These are phyloP conservation scores for Diadumene lineata DNA, from an alignment of 92 coral and sea anemone genomes.

Conservation along the genomic window DNA sequence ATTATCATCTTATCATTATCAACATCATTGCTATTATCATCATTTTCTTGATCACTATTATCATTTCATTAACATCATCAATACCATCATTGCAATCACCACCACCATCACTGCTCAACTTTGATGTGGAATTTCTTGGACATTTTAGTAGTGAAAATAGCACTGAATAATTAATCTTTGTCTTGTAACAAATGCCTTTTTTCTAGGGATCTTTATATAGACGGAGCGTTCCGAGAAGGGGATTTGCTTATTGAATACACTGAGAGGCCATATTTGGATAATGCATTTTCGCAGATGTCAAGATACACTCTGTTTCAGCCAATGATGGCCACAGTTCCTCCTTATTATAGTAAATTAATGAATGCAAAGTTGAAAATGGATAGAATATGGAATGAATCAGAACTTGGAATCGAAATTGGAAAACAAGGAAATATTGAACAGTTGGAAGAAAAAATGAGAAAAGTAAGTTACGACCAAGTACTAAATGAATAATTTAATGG, in stretches of 20 bases:
- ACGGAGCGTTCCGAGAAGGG: constrained; percentile 74
- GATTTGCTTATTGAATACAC: constrained; percentile 66
- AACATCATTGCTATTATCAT: too few relatives aligned
- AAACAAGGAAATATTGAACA: constrained; percentile 39
- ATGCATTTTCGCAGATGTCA: constrained; percentile 66
- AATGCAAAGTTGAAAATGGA: constrained; percentile 70
- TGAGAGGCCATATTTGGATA: constrained; percentile 58
- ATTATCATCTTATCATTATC: too few relatives aligned
- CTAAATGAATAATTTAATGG: background rate
- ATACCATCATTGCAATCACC: too few relatives aligned
- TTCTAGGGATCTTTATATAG: constrained; percentile 59
- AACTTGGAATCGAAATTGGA: constrained; percentile 17
- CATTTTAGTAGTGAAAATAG: too few relatives aligned
- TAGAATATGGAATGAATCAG: constrained; percentile 63
- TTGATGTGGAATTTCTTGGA: too few relatives aligned
- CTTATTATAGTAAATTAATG: constrained; percentile 60
- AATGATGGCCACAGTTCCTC: constrained; percentile 72
- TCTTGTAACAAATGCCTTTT: too few relatives aligned
- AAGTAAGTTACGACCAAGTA: constrained; percentile 28
- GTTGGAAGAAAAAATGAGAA: constrained; percentile 54
- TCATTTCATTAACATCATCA: too few relatives aligned
- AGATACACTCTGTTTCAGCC: constrained; percentile 62
- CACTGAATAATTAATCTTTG: too few relatives aligned
- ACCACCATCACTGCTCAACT: too few relatives aligned
- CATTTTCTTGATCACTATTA: too few relatives aligned